Base-by-base conservation (phyloP, 1,140 invertebrate genomes). In the Adelges cooleyi region DNA sequence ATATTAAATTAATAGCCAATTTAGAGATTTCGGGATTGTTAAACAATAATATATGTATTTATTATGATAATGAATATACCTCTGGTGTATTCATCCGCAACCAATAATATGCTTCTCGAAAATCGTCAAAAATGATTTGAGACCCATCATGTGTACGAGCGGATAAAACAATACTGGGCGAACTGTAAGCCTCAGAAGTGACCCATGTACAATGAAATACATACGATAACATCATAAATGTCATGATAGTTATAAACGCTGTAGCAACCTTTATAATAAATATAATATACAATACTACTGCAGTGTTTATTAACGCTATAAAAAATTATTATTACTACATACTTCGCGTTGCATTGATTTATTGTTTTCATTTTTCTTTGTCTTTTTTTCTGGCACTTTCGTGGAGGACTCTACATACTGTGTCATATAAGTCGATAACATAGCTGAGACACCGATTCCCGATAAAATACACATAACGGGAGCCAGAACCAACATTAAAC, bases 151-250 rank as follows among this genome's bases (percentile, higher is more conserved):
- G 90, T 38, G 89, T 88, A 50, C 92, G 80, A 17, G 93, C 94
- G n/a, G 93, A 95, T 13, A 98, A 79, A 25, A 98, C 95, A 74
- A 98, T 98, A 70, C 91, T 95, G 1, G 95, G 95, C 68, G 91
- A 95, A 69, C 92, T 95, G 80, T 98, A 98, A 3, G 95, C 95
- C 78, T 97, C 93, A 6, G 91, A 93, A n/a, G 95, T 98, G 1
- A 98, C 95, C 95, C 95, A 98, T n/a, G 92, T 95, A 76, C 94
- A 98, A 75, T 98, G 95, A 72, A 93, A 83, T 49, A 92, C 93
- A 75, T 98, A 98, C 17, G 89, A 90, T 22, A 93, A 81, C 29
- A 98, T 81, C 73, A 98, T 82, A 27, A 87, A 78, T 29, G 86
- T 87, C 75, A 97, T 85, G 66, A 96, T 80, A 15, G 80, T 78